Conservation (phyloP, 2,797 vertebrate genomes). For the Spheniscus humboldti region DNA sequence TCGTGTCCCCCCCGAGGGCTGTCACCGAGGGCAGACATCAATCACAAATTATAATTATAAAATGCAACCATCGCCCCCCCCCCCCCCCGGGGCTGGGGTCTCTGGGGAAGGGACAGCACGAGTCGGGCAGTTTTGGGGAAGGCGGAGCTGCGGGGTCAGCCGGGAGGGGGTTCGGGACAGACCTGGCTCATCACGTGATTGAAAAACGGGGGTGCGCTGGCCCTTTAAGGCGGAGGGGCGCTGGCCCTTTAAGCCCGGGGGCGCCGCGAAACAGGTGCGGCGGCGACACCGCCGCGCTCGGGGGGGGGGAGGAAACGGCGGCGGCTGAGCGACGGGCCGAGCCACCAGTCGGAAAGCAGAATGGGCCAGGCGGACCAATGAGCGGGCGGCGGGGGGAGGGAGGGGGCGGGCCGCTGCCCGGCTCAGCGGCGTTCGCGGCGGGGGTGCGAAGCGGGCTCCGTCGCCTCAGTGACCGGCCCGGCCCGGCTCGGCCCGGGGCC, state of each 20-base stretch:
- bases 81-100: background rate
- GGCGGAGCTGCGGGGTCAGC: background rate
- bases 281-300: too few relatives aligned
- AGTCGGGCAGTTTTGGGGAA: background rate
- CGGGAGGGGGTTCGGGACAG: rapidly evolving
- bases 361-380: rapidly evolving
- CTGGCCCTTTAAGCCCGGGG: background rate
- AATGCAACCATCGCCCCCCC: rapidly evolving
- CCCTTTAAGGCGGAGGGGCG: background rate
- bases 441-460: background rate
- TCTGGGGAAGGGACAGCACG: too few relatives aligned
- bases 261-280: background rate
- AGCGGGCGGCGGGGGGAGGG: rapidly evolving
- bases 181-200: rapidly evolving
- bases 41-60: rapidly evolving
- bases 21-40: too few relatives aligned
- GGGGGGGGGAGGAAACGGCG: too few relatives aligned
- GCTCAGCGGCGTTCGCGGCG: too few relatives aligned
- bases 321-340: background rate
- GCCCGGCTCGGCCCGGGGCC: background rate
- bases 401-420: background rate
- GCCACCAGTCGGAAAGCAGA: rapidly evolving
- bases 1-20: background rate
- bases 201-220: too few relatives aligned
- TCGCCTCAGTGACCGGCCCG: rapidly evolving